These are phyloP conservation scores for Eurystomus glaucurus DNA, from an alignment of 2,797 vertebrate species.

Conservation along the genomic window DNA sequence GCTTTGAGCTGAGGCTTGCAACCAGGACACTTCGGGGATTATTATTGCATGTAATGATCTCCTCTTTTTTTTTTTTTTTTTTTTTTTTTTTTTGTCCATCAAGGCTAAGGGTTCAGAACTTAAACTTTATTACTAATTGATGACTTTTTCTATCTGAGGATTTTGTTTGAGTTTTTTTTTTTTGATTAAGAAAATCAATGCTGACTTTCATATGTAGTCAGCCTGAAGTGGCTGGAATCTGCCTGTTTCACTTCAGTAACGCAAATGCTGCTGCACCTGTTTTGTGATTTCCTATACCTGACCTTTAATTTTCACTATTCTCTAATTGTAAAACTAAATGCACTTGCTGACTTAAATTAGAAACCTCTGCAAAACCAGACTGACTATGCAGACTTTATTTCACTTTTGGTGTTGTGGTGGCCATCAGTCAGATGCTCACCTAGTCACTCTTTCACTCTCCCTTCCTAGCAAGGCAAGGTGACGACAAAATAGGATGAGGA, in stretches of 20 bases:
- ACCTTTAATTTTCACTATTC: neutral
- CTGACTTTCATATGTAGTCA: neutral
- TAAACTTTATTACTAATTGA: neutral
- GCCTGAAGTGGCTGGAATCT: neutral
- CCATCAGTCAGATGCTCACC: neutral
- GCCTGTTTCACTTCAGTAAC: neutral
- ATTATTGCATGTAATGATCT: neutral
- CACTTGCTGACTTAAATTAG: neutral
- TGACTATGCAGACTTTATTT: neutral
- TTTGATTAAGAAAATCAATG: neutral
- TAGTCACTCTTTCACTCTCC: accelerated
- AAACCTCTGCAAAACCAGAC: neutral
- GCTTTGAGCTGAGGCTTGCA: neutral
- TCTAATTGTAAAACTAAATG: neutral
- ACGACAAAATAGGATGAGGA: neutral
- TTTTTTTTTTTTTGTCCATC: neutral
- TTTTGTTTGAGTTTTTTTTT: neutral
- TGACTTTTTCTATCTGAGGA: neutral
- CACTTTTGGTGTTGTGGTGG: neutral
- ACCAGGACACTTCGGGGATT: neutral
- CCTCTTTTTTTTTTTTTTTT: neutral
- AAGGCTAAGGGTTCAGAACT: neutral
- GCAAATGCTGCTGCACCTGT: neutral
- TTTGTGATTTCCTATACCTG: neutral
- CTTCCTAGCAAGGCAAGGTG: neutral